Evolutionary conservation across 1,140 invertebrate genomes (phyloP), one percentile per base, ranked within the genome.

Genomic region (Ostrea denselamellosa): DNA sequence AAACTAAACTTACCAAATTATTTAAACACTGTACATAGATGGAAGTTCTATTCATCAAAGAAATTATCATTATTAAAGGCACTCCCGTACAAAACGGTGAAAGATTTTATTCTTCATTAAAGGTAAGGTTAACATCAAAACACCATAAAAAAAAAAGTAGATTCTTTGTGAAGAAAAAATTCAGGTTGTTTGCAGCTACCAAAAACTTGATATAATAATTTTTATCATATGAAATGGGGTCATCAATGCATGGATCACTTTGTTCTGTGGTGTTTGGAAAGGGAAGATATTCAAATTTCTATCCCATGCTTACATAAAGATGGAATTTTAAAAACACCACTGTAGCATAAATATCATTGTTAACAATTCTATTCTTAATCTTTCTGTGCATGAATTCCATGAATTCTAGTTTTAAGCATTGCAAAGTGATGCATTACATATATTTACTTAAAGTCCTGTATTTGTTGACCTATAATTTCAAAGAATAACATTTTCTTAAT

Each of bases 151-250:
- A 77, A 77, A 77, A 77, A 77, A 9, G 34, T 2, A 10, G 68
- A 10, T 34, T 34, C 68, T 77, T 9, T 77, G 25, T 77, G 68
- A 10, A 77, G 28, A 77, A 12, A 34, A 14, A 34, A 14, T 77
- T 77, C 68, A 77, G 14, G 28, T 25, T 22, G 22, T 8, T 77
- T 77, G 17, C 28, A 77, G 68, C 25, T 77, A 25, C 68, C 68
- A 77, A 34, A 77, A 77, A 17, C 8, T 28, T 77, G 68, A 77
- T 25, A 77, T 17, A 14, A 77, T 77, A 28, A 77, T n/a, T n/a
- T n/a, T n/a, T n/a, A n/a, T 14, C 68, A 77, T 77, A 77, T 34
- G 25, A 77, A 77, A 77, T 34, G 28, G 28, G 68, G 68, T 77
- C 68, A 77, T 77, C 9, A 28, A 77, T 34, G 25, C 25, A 12